Percentiles rank a stretch among this genome's conserved stretches.
Evolutionary conservation across 92 coral and sea anemone species (phyloP).

Genomic region (Heteractis magnifica): DNA sequence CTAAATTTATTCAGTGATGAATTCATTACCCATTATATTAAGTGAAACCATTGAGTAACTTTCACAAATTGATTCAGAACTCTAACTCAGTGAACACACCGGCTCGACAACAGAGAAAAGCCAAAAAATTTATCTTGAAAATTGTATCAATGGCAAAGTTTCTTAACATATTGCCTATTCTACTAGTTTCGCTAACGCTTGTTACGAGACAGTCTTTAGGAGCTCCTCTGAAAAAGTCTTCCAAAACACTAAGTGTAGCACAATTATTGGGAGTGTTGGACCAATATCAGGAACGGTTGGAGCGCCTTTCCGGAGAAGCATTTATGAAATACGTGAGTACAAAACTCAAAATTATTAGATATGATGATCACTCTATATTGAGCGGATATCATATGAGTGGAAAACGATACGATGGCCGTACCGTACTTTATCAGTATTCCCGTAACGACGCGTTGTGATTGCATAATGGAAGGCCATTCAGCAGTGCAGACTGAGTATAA

Average conservation of each 20-base stretch:
- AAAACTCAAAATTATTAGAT: not conserved
- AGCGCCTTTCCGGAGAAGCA: not conserved
- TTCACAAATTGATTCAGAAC: not conserved
- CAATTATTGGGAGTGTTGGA: not conserved
- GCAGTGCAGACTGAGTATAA: no score
- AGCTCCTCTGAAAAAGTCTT: not conserved
- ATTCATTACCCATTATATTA: not conserved
- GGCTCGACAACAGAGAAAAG: not conserved
- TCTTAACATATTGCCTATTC: not conserved
- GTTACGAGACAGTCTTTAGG: not conserved
- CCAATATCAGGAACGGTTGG: not conserved
- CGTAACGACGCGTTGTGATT: no score
- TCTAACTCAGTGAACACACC: not conserved
- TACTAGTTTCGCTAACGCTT: not conserved
- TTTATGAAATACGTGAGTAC: not conserved
- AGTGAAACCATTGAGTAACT: not conserved
- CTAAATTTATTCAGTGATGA: conserved; percentile 5
- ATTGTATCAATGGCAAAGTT: not conserved
- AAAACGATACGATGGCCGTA: no score
- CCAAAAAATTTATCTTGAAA: not conserved
- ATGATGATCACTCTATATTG: no score
- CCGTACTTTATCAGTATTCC: no score
- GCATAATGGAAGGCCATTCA: no score
- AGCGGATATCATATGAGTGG: no score
- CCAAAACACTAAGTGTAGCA: not conserved